Percentiles rank a stretch among this genome's conserved stretches.
Conservation (phyloP, 2,888 invertebrate genomes). For the Acrobasis consociella region DNA sequence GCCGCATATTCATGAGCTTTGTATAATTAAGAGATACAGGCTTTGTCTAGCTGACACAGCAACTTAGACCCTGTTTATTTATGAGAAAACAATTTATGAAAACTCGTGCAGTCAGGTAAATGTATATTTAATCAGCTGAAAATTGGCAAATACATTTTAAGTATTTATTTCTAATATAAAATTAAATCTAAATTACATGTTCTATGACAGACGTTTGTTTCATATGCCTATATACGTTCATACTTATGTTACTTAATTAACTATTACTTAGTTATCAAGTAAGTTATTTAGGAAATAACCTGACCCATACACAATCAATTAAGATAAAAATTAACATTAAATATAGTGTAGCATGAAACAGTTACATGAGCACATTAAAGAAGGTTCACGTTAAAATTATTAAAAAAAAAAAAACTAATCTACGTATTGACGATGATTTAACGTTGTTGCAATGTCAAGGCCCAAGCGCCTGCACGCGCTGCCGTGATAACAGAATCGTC, state of each 20-base stretch:
- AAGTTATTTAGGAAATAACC: too few relatives aligned
- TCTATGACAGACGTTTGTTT: too few relatives aligned
- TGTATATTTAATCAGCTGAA: too few relatives aligned
- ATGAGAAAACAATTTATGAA: background rate
- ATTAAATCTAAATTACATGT: too few relatives aligned
- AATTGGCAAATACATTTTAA: too few relatives aligned
- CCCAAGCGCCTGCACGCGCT: slow-evolving; percentile 28
- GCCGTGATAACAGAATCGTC: slow-evolving; percentile 50
- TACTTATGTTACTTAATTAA: too few relatives aligned
- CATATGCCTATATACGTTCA: too few relatives aligned
- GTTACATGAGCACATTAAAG: background rate
- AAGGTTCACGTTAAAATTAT: background rate
- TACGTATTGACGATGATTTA: slow-evolving; percentile 22
- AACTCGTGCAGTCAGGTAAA: too few relatives aligned
- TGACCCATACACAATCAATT: too few relatives aligned
- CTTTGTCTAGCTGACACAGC: background rate
- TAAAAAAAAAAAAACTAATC: background rate
- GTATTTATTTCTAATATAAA: too few relatives aligned
- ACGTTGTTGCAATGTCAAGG: slow-evolving; percentile 33
- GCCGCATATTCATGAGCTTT: slow-evolving; percentile 14
- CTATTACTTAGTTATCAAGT: too few relatives aligned
- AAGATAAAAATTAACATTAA: too few relatives aligned
- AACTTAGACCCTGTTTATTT: background rate
- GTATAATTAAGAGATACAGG: slow-evolving; percentile 12
- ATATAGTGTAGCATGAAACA: background rate